Evolutionary conservation across 2,888 invertebrate genomes (phyloP), one percentile per base, ranked within the genome.

Genomic region (Artemia sinica): DNA sequence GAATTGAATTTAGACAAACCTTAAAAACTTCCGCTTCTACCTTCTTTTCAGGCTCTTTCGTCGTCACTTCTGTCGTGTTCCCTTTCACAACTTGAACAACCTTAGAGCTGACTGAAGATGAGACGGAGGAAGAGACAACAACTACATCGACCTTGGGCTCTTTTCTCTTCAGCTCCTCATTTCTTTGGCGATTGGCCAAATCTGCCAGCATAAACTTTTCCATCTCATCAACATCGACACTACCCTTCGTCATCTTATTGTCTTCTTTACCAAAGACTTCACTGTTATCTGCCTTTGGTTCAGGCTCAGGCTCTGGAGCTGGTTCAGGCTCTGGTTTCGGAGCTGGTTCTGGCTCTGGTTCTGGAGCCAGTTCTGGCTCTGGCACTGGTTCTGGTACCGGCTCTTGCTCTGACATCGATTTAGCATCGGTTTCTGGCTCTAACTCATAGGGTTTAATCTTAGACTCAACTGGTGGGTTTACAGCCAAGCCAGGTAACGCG

Each of bases 81-180:
- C 28, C 14, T 10, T 58, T 58, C 8, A 58, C 63, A 58, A 58
- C 28, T 28, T 58, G 63, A n/a, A 58, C 63, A 8, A 58, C 63
- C 10, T 58, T 58, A 9, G 63, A 58, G 63, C 63, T 58, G 14
- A 58, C 63, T 58, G 63, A 58, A n/a, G 63, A 58, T 8, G 63
- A 58, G 28, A 58, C 63, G n/a, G 63, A 58, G 63, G 63, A 58
- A 8, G 63, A 58, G 63, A n/a, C 28, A 58, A 58, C 28, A 10
- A 58, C 63, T 28, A 58, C 63, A 9, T 58, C 63, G 8, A 58
- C 63, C 10, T 58, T 58, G 14, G 63, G 63, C 28, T 58, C 63
- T 28, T 58, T 58, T 58, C 28, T 58, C 63, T n/a, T 58, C 9
- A 58, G 28, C 63, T 58, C 63, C 8, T 58, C 63, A 10, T 58